phyloP scores from a whole-genome alignment of 2,113 vertebrate species.

The human (Homo sapiens) region DNA sequence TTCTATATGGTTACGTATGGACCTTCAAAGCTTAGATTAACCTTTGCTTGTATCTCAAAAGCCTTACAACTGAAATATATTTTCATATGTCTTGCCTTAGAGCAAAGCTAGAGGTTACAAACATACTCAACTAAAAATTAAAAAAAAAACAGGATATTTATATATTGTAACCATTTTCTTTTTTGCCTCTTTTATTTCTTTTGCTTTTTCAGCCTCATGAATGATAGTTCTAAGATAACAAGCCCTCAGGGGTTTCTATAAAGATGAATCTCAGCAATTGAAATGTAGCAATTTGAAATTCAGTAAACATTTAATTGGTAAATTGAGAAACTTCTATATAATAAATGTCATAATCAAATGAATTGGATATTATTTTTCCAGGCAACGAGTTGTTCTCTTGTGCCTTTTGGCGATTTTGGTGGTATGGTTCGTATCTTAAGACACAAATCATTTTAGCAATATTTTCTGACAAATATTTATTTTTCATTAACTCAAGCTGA shows the following conservation, averaged over 20 bases:
- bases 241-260: constrained; percentile 31
- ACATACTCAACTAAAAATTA: neutral
- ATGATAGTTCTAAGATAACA: constrained; percentile 37
- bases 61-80: neutral
- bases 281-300: constrained; percentile 63
- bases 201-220: neutral
- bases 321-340: neutral
- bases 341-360: constrained; percentile 64
- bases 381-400: constrained; percentile 84
- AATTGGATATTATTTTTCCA: constrained; percentile 79
- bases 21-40: neutral
- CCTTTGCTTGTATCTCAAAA: neutral
- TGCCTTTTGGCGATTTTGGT: constrained; percentile 86
- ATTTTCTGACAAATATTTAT: constrained; percentile 34
- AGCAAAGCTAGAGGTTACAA: neutral
- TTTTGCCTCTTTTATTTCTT: neutral
- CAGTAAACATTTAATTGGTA: neutral
- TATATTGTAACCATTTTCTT: neutral
- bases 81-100: neutral
- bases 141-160: neutral
- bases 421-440: constrained; percentile 85
- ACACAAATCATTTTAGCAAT: constrained; percentile 10
- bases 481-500: constrained; percentile 64
- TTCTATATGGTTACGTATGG: neutral
- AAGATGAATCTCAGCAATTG: constrained; percentile 29